Percentiles rank a stretch among this genome's conserved stretches.
phyloP scores from a whole-genome alignment of 1,140 invertebrate species.

The Eufriesea mexicana region DNA sequence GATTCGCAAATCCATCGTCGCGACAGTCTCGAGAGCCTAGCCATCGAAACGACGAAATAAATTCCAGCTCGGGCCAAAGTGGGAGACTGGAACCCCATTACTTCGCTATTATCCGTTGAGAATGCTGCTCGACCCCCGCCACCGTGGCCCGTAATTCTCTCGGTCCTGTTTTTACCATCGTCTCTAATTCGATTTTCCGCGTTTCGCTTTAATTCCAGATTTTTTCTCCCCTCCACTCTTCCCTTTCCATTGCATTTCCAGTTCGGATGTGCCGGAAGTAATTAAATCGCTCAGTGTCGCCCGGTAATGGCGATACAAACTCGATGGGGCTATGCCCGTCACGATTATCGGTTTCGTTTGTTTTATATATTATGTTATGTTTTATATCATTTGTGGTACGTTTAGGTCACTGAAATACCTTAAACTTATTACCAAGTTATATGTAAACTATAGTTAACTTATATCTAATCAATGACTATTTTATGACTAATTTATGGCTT shows the following conservation, averaged over 20 bases:
- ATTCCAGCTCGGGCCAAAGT: background rate
- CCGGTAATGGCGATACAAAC: too few species aligned
- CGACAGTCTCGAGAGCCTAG: background rate
- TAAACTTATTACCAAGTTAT: too few species aligned
- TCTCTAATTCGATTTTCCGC: slow-evolving; percentile 18
- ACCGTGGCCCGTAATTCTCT: slow-evolving; percentile 10
- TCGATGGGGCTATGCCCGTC: too few species aligned
- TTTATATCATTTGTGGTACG: too few species aligned
- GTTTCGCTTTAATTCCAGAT: background rate
- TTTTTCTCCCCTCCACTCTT: background rate
- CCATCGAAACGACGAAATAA: slow-evolving; percentile 5
- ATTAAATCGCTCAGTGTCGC: too few species aligned
- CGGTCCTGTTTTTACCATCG: background rate
- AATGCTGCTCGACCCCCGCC: background rate
- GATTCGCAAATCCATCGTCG: slow-evolving; percentile 20
- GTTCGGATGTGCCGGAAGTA: too few species aligned
- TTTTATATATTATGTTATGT: too few species aligned
- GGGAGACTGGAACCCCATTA: slow-evolving; percentile 5
- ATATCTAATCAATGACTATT: too few species aligned
- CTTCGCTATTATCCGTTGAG: slow-evolving; percentile 4
- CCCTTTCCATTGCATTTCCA: background rate
- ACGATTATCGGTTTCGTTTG: too few species aligned
- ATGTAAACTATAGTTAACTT: too few species aligned
- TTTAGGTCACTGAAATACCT: too few species aligned
- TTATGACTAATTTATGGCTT: too few species aligned